phyloP scores from a whole-genome alignment of 2,113 vertebrate species.

The Tursiops truncatus region DNA sequence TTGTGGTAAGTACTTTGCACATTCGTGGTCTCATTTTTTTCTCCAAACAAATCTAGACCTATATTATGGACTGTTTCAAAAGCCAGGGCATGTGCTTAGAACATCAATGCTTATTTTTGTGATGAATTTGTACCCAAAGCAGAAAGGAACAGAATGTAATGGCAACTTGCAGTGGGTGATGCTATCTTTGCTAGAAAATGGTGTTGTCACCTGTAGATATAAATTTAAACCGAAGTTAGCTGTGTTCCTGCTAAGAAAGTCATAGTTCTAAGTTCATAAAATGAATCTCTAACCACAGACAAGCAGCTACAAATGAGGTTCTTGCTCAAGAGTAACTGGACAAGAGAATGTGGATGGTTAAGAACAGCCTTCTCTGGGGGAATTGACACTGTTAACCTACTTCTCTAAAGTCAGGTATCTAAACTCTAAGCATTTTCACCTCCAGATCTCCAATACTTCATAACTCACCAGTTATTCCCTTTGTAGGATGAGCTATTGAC shows the following conservation, averaged over 20 bases:
- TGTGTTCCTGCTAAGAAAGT: neutral
- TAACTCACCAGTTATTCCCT: neutral
- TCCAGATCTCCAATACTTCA: neutral
- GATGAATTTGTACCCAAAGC: neutral
- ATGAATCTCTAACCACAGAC: neutral
- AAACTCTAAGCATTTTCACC: neutral
- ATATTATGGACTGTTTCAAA: neutral
- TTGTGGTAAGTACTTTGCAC: neutral
- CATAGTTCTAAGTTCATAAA: neutral
- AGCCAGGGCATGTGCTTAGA: neutral
- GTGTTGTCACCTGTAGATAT: neutral
- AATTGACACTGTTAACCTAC: neutral
- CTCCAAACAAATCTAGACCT: neutral
- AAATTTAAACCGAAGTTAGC: neutral
- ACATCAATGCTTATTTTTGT: neutral
- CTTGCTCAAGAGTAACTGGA: neutral
- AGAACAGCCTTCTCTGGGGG: neutral
- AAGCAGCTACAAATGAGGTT: neutral
- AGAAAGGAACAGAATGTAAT: slow-evolving; percentile 20
- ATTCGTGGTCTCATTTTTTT: neutral
- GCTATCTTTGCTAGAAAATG: slow-evolving; percentile 21
- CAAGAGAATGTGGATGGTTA: neutral
- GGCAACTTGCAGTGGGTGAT: neutral
- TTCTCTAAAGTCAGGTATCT: neutral
- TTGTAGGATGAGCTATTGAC: neutral